These are phyloP conservation scores for Sebastes cheni DNA, from an alignment of 2,797 vertebrate species.

Conservation along the genomic window DNA sequence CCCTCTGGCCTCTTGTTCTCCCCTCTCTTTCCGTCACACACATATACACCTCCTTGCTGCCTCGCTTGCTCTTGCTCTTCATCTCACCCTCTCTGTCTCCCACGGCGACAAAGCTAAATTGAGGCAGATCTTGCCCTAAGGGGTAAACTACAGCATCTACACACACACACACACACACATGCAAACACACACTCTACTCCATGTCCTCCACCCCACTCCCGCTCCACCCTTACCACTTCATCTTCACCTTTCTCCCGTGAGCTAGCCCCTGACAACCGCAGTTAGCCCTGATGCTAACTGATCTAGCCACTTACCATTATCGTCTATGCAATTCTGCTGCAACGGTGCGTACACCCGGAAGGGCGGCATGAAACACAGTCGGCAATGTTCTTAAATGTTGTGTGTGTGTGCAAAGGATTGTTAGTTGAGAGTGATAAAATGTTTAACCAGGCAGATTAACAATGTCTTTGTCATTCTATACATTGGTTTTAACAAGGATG, in stretches of 20 bases:
- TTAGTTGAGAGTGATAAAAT: not conserved
- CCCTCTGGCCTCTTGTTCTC: constrained; percentile 61
- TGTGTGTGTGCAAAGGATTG: not conserved
- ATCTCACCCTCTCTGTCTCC: constrained; percentile 74
- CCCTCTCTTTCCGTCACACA: constrained; percentile 19
- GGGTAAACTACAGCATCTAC: constrained; percentile 73
- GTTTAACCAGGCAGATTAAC: not conserved
- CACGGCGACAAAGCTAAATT: constrained; percentile 83
- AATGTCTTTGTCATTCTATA: not conserved
- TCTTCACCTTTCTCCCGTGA: constrained; percentile 67
- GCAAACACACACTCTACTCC: constrained; percentile 18
- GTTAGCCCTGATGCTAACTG: constrained; percentile 71
- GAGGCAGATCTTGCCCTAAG: constrained; percentile 83
- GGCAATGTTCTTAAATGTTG: constrained; percentile 16
- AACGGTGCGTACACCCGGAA: constrained; percentile 29
- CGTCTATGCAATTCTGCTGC: constrained; percentile 48
- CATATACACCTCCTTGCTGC: constrained; percentile 46
- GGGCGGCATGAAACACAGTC: constrained; percentile 3
- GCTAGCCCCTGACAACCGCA: constrained; percentile 67
- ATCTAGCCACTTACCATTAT: constrained; percentile 74
- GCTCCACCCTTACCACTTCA: constrained; percentile 57
- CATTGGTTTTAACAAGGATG: not conserved
- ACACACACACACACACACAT: constrained; percentile 22
- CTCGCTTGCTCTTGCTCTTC: constrained; percentile 71
- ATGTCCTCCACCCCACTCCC: constrained; percentile 23